phyloP scores from a whole-genome alignment of 2,113 vertebrate species.

The Rhinolophus ferrumequinum region DNA sequence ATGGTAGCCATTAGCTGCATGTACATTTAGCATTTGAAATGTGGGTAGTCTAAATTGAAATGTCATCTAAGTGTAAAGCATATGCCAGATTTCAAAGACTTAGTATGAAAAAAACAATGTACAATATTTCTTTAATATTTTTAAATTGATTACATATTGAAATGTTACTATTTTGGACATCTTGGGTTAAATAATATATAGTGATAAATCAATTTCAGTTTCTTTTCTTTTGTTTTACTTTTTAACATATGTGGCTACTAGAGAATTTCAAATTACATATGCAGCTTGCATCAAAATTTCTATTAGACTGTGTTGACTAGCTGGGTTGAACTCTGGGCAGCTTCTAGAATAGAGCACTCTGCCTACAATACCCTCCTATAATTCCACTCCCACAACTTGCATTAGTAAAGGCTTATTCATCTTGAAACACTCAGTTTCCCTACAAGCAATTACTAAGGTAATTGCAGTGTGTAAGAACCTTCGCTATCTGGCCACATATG shows the following conservation, averaged over 20 bases:
- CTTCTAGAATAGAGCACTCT: background rate
- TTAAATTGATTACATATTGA: background rate
- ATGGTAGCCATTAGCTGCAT: background rate
- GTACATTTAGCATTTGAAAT: background rate
- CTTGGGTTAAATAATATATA: background rate
- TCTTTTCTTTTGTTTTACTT: background rate
- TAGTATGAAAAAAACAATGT: background rate
- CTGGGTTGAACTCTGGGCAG: background rate
- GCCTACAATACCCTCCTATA: background rate
- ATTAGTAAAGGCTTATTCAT: background rate
- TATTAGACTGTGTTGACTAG: background rate
- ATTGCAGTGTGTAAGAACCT: fast-evolving
- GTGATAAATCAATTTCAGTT: background rate
- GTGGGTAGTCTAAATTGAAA: background rate
- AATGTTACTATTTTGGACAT: background rate
- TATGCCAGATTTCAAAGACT: background rate
- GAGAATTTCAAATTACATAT: background rate
- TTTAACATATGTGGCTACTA: background rate
- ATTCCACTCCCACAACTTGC: background rate
- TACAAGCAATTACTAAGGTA: background rate
- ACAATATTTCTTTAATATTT: background rate
- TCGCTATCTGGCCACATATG: background rate
- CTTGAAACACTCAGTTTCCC: background rate
- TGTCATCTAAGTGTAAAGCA: background rate
- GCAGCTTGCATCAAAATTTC: background rate